A percentile compares a stretch with the other conserved stretches of the same genome.
phyloP scores from a whole-genome alignment of 1,140 invertebrate genomes.

The Scaptomyza graminum region DNA sequence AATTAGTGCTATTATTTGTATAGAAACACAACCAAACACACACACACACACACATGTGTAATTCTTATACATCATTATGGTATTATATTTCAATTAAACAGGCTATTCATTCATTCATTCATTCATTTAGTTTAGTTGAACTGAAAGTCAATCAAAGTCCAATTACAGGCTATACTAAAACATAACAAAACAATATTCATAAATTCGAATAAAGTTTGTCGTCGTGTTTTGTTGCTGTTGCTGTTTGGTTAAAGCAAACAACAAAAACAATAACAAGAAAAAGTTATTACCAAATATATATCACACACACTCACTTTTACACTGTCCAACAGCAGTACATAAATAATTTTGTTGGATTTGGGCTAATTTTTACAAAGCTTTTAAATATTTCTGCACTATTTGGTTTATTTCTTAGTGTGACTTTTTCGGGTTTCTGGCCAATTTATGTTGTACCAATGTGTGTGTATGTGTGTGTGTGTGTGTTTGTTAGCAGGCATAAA shows the following conservation, averaged over 20 bases:
- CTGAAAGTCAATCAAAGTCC: constrained; percentile 42
- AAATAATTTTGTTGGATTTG: neutral
- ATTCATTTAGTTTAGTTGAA: neutral
- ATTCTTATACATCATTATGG: constrained; percentile 11
- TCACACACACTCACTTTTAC: neutral
- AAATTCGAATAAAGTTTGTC: neutral
- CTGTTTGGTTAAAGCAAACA: constrained; percentile 1
- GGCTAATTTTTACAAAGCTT: constrained; percentile 18
- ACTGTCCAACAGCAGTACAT: neutral
- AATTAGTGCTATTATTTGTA: constrained; percentile 37
- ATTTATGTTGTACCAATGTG: constrained; percentile 19
- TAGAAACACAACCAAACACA: neutral
- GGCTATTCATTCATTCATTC: constrained; percentile 12
- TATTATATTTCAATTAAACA: constrained; percentile 52
- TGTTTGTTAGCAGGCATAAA: constrained; percentile 29
- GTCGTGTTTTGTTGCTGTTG: no score
- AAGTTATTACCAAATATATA: neutral
- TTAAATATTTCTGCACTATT: constrained; percentile 61
- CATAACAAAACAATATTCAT: constrained; percentile 29
- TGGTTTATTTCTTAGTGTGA: constrained; percentile 43
- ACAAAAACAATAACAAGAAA: neutral
- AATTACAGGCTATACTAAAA: constrained; percentile 25
- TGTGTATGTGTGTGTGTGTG: constrained; percentile 10
- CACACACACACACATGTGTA: neutral
- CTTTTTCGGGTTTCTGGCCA: neutral